These are phyloP conservation scores for Amblyraja radiata DNA, from an alignment of 2,797 vertebrate genomes.

Conservation along the genomic window DNA sequence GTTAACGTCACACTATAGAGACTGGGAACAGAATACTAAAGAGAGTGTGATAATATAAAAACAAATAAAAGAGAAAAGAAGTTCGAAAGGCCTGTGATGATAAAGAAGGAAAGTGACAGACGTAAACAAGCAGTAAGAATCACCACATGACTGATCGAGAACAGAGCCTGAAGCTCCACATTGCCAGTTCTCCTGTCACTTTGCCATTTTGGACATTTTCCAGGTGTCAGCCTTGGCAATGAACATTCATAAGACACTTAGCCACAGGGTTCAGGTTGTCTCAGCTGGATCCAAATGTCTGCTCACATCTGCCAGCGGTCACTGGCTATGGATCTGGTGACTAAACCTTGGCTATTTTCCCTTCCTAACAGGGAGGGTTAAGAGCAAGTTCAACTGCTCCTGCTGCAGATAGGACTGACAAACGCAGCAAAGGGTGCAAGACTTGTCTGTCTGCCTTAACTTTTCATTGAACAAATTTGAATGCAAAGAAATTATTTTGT, in stretches of 20 bases:
- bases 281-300: neutral
- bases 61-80: neutral
- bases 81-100: neutral
- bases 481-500: too few relatives aligned
- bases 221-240: neutral
- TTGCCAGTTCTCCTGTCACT: neutral
- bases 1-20: neutral
- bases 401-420: too few relatives aligned
- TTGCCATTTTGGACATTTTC: neutral
- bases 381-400: neutral
- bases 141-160: neutral
- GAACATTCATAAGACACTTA: neutral
- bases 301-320: neutral
- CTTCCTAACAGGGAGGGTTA: neutral
- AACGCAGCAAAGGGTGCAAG: neutral
- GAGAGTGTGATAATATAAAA: neutral
- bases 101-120: neutral
- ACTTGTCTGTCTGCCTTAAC: neutral
- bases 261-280: neutral
- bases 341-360: neutral
- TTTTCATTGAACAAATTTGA: neutral
- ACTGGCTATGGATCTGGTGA: neutral
- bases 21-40: neutral
- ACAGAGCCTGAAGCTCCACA: neutral
- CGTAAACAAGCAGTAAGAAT: neutral